Conservation (phyloP, 2,797 vertebrate species). For the Malacoraja senta region DNA sequence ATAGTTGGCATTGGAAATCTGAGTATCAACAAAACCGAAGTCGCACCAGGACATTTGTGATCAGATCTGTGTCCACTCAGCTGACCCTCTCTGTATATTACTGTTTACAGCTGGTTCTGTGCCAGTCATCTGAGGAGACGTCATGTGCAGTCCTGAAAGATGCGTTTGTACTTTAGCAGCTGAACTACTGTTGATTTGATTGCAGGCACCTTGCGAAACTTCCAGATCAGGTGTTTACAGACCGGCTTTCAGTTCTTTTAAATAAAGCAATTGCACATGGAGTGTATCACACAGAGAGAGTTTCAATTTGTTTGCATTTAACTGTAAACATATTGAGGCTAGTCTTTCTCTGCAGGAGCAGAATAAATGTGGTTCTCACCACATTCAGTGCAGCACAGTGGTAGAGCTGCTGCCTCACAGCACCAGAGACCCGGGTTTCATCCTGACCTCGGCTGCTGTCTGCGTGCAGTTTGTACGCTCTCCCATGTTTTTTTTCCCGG, state of each 20-base stretch:
- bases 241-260: background rate
- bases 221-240: background rate
- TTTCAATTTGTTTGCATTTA: background rate
- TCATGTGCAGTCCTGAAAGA: constrained; percentile 30
- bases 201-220: constrained; percentile 9
- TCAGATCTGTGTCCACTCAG: background rate
- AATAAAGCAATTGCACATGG: background rate
- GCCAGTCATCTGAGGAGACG: constrained; percentile 3
- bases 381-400: too few species aligned
- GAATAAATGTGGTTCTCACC: too few species aligned
- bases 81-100: background rate
- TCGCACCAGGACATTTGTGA: background rate
- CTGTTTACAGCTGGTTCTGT: background rate
- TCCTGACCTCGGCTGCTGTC: too few species aligned
- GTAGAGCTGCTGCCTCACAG: too few species aligned
- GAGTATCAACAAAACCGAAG: background rate
- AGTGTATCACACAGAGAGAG: background rate
- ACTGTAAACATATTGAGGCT: background rate
- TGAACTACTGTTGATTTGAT: constrained; percentile 17
- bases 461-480: too few species aligned
- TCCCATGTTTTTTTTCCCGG: too few species aligned
- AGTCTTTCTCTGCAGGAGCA: too few species aligned
- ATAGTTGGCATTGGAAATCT: background rate
- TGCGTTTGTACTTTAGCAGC: constrained; percentile 17
- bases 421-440: too few species aligned